Evolutionary conservation across 2,797 vertebrate species (phyloP).

Genomic region (Lycodopsis pacificus): DNA sequence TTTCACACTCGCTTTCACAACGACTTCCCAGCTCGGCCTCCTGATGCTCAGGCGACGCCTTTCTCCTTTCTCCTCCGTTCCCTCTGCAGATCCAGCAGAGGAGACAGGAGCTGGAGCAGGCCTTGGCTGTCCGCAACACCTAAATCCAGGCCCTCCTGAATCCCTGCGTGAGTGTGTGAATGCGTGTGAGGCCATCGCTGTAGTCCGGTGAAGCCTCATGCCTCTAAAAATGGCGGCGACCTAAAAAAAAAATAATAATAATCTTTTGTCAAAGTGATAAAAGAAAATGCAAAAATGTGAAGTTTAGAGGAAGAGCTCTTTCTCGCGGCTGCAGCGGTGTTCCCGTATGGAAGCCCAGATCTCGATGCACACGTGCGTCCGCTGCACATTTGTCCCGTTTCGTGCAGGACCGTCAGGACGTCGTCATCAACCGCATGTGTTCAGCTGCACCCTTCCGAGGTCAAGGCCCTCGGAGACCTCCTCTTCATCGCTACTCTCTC

Average conservation of each 20-base stretch:
- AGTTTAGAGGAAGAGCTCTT: constrained; percentile 8
- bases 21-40: neutral
- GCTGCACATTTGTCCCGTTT: constrained; percentile 13
- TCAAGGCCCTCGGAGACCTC: constrained; percentile 1
- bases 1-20: neutral
- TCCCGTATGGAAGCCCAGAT: constrained; percentile 12
- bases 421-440: constrained; percentile 29
- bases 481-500: constrained; percentile 13
- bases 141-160: constrained; percentile 75
- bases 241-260: neutral
- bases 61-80: neutral
- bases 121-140: constrained; percentile 95
- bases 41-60: neutral
- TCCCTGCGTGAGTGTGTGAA: constrained; percentile 41
- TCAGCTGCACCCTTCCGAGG: constrained; percentile 33
- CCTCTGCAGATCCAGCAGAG: constrained; percentile 91
- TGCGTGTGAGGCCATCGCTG: constrained; percentile 35
- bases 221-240: constrained; percentile 18
- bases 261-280: too few relatives aligned
- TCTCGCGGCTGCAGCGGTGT: constrained; percentile 20
- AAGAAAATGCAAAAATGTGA: neutral
- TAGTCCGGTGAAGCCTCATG: constrained; percentile 40
- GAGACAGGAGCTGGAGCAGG: constrained; percentile 97
- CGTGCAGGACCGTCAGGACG: constrained; percentile 23
- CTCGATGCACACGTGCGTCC: constrained; percentile 11